Percentiles rank a stretch among this genome's conserved stretches.
Conservation (phyloP, 2,888 invertebrate species). For the Congeria kusceri region DNA sequence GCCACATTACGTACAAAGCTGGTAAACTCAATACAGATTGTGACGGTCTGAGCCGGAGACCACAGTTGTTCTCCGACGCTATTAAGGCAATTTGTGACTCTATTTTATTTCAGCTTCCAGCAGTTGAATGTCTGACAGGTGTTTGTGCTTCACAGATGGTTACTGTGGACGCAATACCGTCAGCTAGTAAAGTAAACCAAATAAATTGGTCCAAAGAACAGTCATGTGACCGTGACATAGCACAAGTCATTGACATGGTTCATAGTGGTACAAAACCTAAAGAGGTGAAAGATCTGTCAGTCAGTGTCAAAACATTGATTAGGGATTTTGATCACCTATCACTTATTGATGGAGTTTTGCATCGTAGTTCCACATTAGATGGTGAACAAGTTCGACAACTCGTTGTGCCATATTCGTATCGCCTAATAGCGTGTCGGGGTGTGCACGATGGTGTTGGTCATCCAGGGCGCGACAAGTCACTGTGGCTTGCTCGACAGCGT, state of each 20-base stretch:
- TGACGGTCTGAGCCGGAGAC: constrained; percentile 29
- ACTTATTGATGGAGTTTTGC: constrained; percentile 10
- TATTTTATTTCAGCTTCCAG: neutral
- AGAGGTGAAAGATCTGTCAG: neutral
- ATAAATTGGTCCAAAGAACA: constrained; percentile 11
- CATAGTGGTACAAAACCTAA: constrained; percentile 13
- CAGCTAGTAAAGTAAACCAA: neutral
- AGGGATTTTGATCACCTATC: neutral
- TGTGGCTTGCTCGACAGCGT: constrained; percentile 23
- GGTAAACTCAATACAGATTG: constrained; percentile 37
- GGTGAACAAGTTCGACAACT: constrained; percentile 10
- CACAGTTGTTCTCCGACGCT: constrained; percentile 14
- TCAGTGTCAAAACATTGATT: neutral
- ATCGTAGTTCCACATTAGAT: constrained; percentile 8
- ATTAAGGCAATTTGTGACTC: constrained; percentile 20
- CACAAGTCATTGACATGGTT: neutral
- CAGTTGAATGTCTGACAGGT: constrained; percentile 9
- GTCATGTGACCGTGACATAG: neutral
- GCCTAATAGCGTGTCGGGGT: constrained; percentile 15
- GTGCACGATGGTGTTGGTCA: constrained; percentile 19
- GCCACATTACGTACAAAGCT: constrained; percentile 19
- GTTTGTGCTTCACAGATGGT: neutral
- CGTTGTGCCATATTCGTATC: neutral
- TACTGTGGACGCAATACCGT: neutral
- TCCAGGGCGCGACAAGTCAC: constrained; percentile 39